Evolutionary conservation across 1,140 invertebrate genomes (phyloP).

Genomic region (Neodiprion pinetum): DNA sequence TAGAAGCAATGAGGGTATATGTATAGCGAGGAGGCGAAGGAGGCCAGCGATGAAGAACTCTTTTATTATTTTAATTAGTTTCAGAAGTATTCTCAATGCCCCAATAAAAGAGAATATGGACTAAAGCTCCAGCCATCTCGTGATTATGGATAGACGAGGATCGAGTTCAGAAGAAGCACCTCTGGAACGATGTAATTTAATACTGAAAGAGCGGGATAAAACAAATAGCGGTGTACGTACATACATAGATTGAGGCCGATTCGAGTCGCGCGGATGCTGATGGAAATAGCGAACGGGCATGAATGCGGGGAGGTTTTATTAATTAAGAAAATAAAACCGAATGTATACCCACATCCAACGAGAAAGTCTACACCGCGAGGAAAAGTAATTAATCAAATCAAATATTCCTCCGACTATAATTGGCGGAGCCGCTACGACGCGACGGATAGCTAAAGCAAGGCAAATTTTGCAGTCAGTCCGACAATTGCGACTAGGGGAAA

Average conservation of each 20-base stretch:
- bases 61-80: no score
- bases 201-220: neutral
- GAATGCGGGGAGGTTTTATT: neutral
- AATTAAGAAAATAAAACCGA: neutral
- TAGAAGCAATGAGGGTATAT: no score
- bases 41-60: no score
- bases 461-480: no score
- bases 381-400: neutral
- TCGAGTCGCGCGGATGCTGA: neutral
- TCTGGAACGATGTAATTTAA: neutral
- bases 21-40: no score
- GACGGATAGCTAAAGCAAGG: no score
- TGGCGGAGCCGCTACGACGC: no score
- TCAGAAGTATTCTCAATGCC: no score
- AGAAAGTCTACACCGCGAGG: neutral
- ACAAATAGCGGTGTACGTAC: neutral
- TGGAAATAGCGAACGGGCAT: neutral
- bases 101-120: no score
- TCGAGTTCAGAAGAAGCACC: neutral
- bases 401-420: neutral
- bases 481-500: no score
- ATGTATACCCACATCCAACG: neutral
- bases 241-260: neutral
- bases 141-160: no score
- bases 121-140: no score